These are phyloP conservation scores for Xiphophorus couchianus DNA, from an alignment of 2,113 vertebrate species.

Conservation along the genomic window DNA sequence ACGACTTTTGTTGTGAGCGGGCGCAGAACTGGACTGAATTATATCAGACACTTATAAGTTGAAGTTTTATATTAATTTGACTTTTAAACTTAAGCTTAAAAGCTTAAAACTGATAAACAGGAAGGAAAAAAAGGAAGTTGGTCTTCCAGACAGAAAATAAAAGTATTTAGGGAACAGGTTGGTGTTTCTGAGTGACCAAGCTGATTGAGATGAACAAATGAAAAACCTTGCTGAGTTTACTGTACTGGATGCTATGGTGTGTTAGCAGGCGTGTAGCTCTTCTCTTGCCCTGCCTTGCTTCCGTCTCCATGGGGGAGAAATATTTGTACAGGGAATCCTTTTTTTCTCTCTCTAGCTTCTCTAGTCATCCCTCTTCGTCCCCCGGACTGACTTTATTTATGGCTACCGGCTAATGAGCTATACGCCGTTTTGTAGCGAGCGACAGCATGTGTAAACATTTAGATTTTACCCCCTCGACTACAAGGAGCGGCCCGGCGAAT, in stretches of 20 bases:
- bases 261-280: slow-evolving; percentile 31
- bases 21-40: too few species aligned
- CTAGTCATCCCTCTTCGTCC: slow-evolving; percentile 50
- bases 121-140: not conserved
- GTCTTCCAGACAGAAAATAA: slow-evolving; percentile 31
- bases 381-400: slow-evolving; percentile 61
- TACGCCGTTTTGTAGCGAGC: slow-evolving; percentile 51
- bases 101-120: not conserved
- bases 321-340: slow-evolving; percentile 49
- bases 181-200: slow-evolving; percentile 33
- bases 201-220: slow-evolving; percentile 44
- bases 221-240: slow-evolving; percentile 43
- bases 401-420: slow-evolving; percentile 61
- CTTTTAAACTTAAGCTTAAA: not conserved
- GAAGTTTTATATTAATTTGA: not conserved
- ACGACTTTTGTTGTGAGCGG: too few species aligned
- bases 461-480: slow-evolving; percentile 44
- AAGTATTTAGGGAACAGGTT: slow-evolving; percentile 26
- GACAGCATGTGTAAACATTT: slow-evolving; percentile 73
- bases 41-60: not conserved
- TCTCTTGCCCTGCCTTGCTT: slow-evolving; percentile 13
- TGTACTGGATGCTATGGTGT: slow-evolving; percentile 31
- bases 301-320: slow-evolving; percentile 55
- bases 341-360: slow-evolving; percentile 38
- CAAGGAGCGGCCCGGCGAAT: slow-evolving; percentile 51